Conservation (phyloP, 1,140 invertebrate species). For the Neodiprion virginianus region DNA sequence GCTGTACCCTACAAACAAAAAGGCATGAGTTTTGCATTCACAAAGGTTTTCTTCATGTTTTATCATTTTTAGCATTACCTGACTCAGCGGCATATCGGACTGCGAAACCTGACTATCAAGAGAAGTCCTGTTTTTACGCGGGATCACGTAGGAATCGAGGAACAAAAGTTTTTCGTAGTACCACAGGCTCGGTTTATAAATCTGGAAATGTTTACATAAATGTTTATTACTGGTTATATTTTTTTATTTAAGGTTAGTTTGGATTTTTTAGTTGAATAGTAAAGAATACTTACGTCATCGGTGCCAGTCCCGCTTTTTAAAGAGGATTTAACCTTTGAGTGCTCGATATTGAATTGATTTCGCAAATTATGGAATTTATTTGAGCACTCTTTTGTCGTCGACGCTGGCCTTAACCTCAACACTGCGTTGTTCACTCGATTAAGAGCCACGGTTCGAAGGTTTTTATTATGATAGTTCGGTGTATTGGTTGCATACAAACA, state of each 20-base stretch:
- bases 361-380: conserved; percentile 17
- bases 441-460: conserved; percentile 8
- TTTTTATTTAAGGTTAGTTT: conserved; percentile 6
- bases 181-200: conserved; percentile 9
- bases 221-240: background rate
- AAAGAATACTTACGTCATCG: conserved; percentile 17
- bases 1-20: no score
- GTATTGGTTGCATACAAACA: conserved; percentile 15
- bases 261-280: background rate
- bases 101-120: background rate
- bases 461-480: conserved; percentile 16
- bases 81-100: background rate
- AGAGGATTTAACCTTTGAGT: conserved; percentile 9
- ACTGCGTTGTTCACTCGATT: background rate
- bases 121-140: conserved; percentile 5
- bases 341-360: conserved; percentile 14
- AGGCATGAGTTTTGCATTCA: no score
- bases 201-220: conserved; percentile 12
- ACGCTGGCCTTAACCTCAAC: conserved; percentile 2
- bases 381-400: conserved; percentile 12
- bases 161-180: conserved; percentile 14
- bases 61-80: conserved; percentile 1
- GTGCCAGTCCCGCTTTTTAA: conserved; percentile 18
- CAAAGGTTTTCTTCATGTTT: background rate
- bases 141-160: background rate